Evolutionary conservation across 2,888 invertebrate species (phyloP).

Genomic region (Callosobruchus maculatus): DNA sequence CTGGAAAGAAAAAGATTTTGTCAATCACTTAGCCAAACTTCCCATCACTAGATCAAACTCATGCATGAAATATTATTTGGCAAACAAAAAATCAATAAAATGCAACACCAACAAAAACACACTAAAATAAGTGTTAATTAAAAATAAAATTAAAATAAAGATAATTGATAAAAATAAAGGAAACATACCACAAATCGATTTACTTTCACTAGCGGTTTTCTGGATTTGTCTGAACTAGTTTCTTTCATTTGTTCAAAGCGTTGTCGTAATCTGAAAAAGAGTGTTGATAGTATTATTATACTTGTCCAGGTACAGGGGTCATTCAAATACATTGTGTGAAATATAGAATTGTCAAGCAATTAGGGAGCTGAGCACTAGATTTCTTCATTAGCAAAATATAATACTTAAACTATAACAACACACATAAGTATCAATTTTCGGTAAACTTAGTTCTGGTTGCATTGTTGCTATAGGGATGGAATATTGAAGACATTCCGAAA

Average conservation of each 20-base stretch:
- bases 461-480: too few species aligned
- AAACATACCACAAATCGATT: conserved; percentile 88
- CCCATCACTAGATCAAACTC: neutral
- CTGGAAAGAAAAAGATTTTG: conserved; percentile 24
- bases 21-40: conserved; percentile 10
- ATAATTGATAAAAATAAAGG: neutral
- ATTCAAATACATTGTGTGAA: too few species aligned
- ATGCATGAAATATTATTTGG: neutral
- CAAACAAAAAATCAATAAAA: conserved; percentile 4
- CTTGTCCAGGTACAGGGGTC: too few species aligned
- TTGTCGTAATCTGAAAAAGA: conserved; percentile 70
- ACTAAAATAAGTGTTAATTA: neutral
- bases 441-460: too few species aligned
- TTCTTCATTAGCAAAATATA: too few species aligned
- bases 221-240: conserved; percentile 50
- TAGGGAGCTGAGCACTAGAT: too few species aligned
- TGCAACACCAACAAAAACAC: conserved; percentile 7
- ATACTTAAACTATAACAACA: too few species aligned
- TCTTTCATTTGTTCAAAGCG: conserved; percentile 84
- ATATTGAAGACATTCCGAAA: too few species aligned
- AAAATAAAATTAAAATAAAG: conserved; percentile 5
- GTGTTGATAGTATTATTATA: too few species aligned
- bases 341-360: too few species aligned
- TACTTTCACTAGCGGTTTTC: conserved; percentile 66
- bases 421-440: too few species aligned